Percentiles rank a stretch among this genome's conserved stretches.
Conservation (phyloP, 2,888 invertebrate genomes). For the Drosophila hamatofila region DNA sequence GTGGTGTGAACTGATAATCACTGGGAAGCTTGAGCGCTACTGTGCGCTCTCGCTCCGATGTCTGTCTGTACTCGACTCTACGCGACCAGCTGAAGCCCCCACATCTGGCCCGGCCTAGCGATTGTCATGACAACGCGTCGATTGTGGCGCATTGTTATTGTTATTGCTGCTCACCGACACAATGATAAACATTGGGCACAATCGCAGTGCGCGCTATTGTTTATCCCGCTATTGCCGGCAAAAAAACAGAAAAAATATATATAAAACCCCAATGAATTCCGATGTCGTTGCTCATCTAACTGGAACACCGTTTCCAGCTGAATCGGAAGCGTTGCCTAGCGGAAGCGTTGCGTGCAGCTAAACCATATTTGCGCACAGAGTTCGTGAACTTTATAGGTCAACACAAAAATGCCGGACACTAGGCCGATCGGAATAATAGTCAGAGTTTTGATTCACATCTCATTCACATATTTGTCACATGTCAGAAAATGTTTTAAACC, state of each 20-base stretch:
- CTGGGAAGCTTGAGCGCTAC: slow-evolving; percentile 39
- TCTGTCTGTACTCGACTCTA: not conserved
- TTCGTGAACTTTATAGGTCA: slow-evolving; percentile 7
- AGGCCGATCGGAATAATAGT: not conserved
- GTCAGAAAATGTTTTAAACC: not conserved
- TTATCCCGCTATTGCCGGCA: slow-evolving; percentile 34
- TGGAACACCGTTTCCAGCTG: slow-evolving; percentile 62
- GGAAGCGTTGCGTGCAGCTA: slow-evolving; percentile 45
- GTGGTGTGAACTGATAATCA: slow-evolving; percentile 50
- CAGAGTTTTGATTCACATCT: not conserved
- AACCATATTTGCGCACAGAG: slow-evolving; percentile 22
- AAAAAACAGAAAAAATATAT: slow-evolving; percentile 14
- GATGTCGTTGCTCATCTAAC: slow-evolving; percentile 71
- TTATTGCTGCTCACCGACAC: slow-evolving; percentile 43
- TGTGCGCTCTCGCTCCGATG: slow-evolving; percentile 22
- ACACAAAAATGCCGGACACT: not conserved
- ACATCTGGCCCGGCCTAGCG: slow-evolving; percentile 14
- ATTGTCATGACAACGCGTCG: slow-evolving; percentile 68
- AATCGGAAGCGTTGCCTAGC: slow-evolving; percentile 54
- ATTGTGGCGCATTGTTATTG: slow-evolving; percentile 43
- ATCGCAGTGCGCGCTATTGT: slow-evolving; percentile 50
- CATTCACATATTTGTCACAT: not conserved
- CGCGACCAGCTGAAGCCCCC: slow-evolving; percentile 16
- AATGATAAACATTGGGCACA: slow-evolving; percentile 59
- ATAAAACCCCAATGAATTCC: slow-evolving; percentile 47